phyloP scores from a whole-genome alignment of 2,888 invertebrate species.

The Ornithoptera priamus region DNA sequence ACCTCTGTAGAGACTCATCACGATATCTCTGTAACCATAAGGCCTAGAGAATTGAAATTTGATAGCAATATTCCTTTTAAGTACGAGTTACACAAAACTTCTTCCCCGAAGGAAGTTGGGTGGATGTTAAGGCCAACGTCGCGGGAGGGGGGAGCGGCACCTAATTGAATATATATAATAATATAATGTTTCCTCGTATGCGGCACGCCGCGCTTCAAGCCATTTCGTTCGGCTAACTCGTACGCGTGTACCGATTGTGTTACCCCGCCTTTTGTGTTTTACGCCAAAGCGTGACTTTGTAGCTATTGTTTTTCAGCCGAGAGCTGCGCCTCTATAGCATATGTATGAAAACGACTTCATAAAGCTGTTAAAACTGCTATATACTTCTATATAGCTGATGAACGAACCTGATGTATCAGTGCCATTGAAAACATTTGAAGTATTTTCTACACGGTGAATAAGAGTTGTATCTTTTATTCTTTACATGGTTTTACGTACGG shows the following conservation, averaged over 20 bases:
- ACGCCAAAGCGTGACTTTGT: constrained; percentile 46
- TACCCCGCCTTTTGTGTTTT: constrained; percentile 37
- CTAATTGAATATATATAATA: not conserved
- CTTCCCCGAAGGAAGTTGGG: too few relatives aligned
- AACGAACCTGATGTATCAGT: not conserved
- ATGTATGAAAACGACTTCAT: constrained; percentile 2
- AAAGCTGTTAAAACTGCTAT: not conserved
- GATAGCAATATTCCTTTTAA: too few relatives aligned
- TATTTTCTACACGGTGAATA: not conserved
- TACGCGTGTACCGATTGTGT: constrained; percentile 35
- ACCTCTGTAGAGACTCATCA: too few relatives aligned
- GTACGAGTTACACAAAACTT: too few relatives aligned
- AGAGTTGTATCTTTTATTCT: too few relatives aligned
- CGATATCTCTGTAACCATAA: too few relatives aligned
- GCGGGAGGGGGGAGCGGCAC: too few relatives aligned
- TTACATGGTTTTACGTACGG: too few relatives aligned
- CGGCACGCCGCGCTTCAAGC: not conserved
- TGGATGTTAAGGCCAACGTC: too few relatives aligned
- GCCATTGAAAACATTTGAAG: not conserved
- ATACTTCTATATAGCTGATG: not conserved
- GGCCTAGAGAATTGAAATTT: too few relatives aligned
- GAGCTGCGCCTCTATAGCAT: not conserved
- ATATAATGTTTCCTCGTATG: not conserved
- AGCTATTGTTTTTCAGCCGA: constrained; percentile 29
- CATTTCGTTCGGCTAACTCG: not conserved